phyloP scores from a whole-genome alignment of 1,140 invertebrate species.

The Archivesica marissinica region DNA sequence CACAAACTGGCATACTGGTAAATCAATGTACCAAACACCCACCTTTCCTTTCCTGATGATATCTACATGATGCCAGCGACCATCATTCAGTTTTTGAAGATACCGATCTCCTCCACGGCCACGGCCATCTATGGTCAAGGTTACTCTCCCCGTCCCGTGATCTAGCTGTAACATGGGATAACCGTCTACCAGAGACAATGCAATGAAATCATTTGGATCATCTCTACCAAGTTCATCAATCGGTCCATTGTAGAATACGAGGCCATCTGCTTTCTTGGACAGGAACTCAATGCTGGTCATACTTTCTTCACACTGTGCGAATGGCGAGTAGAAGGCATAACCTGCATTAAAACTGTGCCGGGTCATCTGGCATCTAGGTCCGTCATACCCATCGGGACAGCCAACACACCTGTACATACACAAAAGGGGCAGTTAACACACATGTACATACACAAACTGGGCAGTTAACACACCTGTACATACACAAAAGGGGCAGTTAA shows the following conservation, averaged over 20 bases:
- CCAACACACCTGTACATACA: conserved; percentile 89
- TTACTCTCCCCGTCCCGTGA: conserved; percentile 97
- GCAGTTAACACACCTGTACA: too few relatives aligned
- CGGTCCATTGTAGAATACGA: conserved; percentile 98
- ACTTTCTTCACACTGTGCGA: conserved; percentile 98
- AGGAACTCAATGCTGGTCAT: conserved; percentile 98
- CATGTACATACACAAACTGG: too few relatives aligned
- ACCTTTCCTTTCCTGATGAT: conserved; percentile 97
- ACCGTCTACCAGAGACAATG: conserved; percentile 95
- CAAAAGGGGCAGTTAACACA: too few relatives aligned
- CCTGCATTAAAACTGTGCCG: conserved; percentile 94
- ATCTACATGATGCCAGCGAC: conserved; percentile 97
- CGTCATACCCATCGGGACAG: conserved; percentile 95
- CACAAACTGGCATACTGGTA: too few relatives aligned
- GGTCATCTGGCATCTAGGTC: conserved; percentile 97
- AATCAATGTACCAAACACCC: background rate
- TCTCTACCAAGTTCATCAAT: conserved; percentile 87
- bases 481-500: too few relatives aligned
- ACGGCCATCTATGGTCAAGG: conserved; percentile 90
- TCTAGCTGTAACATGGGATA: conserved; percentile 95
- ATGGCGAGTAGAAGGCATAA: conserved; percentile 95
- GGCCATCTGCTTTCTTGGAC: conserved; percentile 94
- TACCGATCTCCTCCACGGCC: conserved; percentile 62
- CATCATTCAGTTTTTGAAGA: conserved; percentile 94
- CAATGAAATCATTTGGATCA: conserved; percentile 92